Base-by-base conservation (phyloP, 2,888 invertebrate genomes). In the Sinhomidia bicolor region DNA sequence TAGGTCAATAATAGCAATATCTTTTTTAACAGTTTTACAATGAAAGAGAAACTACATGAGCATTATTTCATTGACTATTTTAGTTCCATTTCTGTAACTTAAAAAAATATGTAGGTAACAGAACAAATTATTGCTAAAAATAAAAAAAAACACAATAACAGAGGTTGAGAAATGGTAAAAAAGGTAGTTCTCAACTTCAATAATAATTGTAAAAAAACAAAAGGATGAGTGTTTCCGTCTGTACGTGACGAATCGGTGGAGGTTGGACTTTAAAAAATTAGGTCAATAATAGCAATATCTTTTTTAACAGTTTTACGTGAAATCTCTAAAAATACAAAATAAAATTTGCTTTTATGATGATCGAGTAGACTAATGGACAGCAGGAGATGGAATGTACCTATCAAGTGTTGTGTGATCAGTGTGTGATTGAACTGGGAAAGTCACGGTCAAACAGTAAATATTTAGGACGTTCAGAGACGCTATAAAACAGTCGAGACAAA, bases 31-130 rank as follows among this genome's bases (percentile, higher is more conserved):
- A n/a, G n/a, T n/a, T n/a, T n/a, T n/a, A n/a, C n/a, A 68, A 57
- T 36, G 80, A 80, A 79, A 79, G 79, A 23, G 79, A 79, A 80
- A 80, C 62, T 20, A 60, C 79, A 57, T 54, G 17, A 79, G 7
- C 17, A 17, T 41, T 1, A 6, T 54, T 20, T 26, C 14, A 14
- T 10, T 20, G 23, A 57, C 23, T 29, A n/a, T 62, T 65, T 36
- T n/a, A 6, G 17, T 29, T 65, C 36, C 41, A 36, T 17, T 68
- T 68, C 17, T 68, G 12, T 17, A 36, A 36, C 26, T 68, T 36
- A 32, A n/a, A 65, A 17, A 65, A 32, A 2, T 29, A 65, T 7
- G n/a, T n/a, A n/a, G 10, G 14, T 26, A 65, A 32, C n/a, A 10
- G 3, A 10, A 65, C n/a, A 14, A 32, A 5, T 29, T n/a, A 32